Percentiles rank a stretch among this genome's conserved stretches.
Evolutionary conservation across 2,888 invertebrate species (phyloP).

Genomic region (Acanthoscelides obtectus): DNA sequence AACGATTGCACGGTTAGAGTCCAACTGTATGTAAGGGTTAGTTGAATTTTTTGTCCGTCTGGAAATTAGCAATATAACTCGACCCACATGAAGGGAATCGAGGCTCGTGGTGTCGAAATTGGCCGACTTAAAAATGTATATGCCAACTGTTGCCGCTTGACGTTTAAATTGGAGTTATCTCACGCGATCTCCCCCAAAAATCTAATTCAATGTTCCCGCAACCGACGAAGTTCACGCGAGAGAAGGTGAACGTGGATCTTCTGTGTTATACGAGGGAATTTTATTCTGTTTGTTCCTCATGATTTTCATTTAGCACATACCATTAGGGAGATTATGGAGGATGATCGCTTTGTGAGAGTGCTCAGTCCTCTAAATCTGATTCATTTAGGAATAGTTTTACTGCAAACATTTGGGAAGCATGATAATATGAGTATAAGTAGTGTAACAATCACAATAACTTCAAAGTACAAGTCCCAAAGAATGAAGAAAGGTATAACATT

Average conservation of each 20-base stretch:
- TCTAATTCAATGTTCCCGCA: slow-evolving; percentile 7
- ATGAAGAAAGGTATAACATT: too few species aligned
- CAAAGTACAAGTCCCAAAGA: too few species aligned
- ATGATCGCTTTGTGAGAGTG: too few species aligned
- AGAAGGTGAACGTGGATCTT: neutral
- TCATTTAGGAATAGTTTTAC: too few species aligned
- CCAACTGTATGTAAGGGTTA: neutral
- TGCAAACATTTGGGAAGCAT: too few species aligned
- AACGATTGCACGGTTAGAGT: too few species aligned
- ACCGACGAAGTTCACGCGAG: neutral
- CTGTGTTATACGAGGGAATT: neutral
- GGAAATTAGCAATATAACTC: slow-evolving; percentile 21
- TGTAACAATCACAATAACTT: too few species aligned
- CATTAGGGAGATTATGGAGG: too few species aligned
- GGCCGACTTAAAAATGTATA: neutral
- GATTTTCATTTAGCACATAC: too few species aligned
- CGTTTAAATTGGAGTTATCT: slow-evolving; percentile 28
- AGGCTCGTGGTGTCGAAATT: neutral
- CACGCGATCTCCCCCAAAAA: slow-evolving; percentile 27
- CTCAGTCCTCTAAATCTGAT: too few species aligned
- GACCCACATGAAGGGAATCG: slow-evolving; percentile 17
- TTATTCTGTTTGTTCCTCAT: too few species aligned
- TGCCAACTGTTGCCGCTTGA: slow-evolving; percentile 30
- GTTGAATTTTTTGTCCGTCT: neutral
- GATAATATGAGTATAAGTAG: too few species aligned